These are phyloP conservation scores for Tyto alba DNA, from an alignment of 2,113 vertebrate genomes.

Conservation along the genomic window DNA sequence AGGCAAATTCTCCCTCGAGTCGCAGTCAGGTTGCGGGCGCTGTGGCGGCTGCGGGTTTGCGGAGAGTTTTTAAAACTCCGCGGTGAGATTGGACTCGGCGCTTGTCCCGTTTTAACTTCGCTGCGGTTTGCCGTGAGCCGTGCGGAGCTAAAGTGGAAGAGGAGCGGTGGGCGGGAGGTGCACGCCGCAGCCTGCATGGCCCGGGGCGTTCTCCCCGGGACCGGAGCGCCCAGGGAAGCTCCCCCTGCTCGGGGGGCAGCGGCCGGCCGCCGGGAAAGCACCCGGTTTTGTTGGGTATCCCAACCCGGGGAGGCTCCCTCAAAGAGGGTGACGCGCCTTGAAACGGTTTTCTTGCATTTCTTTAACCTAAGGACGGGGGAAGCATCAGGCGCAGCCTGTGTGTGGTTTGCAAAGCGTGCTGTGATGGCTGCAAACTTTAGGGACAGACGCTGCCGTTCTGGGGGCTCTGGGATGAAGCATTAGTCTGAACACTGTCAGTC, in stretches of 20 bases:
- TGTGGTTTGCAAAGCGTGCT: neutral
- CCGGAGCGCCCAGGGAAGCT: neutral
- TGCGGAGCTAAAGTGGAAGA: accelerated
- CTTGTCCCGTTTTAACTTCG: neutral
- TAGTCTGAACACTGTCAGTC: neutral
- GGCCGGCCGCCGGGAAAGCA: neutral
- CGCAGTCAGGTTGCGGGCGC: neutral
- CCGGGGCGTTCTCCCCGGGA: neutral
- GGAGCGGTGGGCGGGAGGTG: too few relatives aligned
- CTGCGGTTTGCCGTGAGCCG: neutral
- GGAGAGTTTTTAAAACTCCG: neutral
- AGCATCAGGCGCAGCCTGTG: neutral
- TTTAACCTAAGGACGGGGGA: neutral
- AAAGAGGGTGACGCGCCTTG: neutral
- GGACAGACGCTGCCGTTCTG: neutral
- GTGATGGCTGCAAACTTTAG: neutral
- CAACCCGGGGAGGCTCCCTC: neutral
- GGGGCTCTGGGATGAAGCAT: neutral
- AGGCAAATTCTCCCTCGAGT: neutral
- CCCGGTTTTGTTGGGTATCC: neutral
- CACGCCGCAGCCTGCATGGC: too few relatives aligned
- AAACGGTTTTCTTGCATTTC: neutral
- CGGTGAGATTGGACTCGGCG: neutral
- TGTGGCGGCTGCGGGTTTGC: neutral
- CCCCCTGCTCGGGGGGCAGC: accelerated